A percentile compares a stretch with the other conserved stretches of the same genome.
Conservation (phyloP, 2,888 invertebrate genomes). For the Drosophila siamana region DNA sequence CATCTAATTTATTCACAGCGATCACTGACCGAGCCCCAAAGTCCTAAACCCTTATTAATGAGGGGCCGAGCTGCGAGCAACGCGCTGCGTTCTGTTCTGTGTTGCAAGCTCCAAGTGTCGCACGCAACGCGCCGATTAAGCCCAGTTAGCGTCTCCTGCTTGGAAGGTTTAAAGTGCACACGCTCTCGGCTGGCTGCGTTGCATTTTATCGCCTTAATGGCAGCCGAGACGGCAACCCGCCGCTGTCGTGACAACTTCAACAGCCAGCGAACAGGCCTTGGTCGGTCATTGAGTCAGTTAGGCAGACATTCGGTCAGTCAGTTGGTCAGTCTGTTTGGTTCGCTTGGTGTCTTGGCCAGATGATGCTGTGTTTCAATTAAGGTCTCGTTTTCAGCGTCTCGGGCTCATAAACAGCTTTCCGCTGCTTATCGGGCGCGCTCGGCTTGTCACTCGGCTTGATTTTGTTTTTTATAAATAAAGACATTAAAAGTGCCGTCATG, state of each 20-base stretch:
- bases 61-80: conserved; percentile 28
- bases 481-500: conserved; percentile 78
- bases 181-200: conserved; percentile 42
- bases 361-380: conserved; percentile 50
- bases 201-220: conserved; percentile 82
- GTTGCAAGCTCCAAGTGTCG: conserved; percentile 64
- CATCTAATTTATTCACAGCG: conserved; percentile 81
- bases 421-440: conserved; percentile 59
- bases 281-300: conserved; percentile 1
- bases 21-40: conserved; percentile 48
- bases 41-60: conserved; percentile 78
- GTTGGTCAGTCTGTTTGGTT: conserved; percentile 11
- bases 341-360: conserved; percentile 17
- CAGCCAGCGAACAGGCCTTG: conserved; percentile 1
- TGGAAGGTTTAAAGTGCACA: conserved; percentile 66
- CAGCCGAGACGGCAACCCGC: conserved; percentile 34
- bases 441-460: conserved; percentile 76
- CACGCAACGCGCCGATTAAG: conserved; percentile 79
- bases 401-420: conserved; percentile 50
- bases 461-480: conserved; percentile 79
- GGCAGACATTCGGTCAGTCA: conserved; percentile 12
- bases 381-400: conserved; percentile 31
- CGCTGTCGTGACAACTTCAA: conserved; percentile 20
- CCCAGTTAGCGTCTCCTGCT: conserved; percentile 70
- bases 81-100: not conserved